A percentile compares a stretch with the other conserved stretches of the same genome.
phyloP scores from a whole-genome alignment of 2,113 vertebrate species.

The Eptesicus fuscus region DNA sequence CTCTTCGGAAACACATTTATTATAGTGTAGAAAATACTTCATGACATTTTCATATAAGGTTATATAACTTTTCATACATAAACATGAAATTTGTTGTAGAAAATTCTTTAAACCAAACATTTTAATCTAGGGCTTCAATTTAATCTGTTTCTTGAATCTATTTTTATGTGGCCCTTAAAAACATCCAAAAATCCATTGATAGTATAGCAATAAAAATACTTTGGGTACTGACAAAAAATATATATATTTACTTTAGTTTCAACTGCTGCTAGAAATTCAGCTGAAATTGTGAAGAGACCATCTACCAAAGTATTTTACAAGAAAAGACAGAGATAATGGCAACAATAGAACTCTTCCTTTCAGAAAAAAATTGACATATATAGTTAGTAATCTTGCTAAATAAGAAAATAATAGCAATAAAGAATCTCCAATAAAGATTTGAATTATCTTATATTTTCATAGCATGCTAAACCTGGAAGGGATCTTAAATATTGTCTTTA shows the following conservation, averaged over 20 bases:
- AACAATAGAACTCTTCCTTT: constrained; percentile 5
- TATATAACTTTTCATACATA: constrained; percentile 92
- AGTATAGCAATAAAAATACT: constrained; percentile 92
- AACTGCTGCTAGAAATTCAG: neutral
- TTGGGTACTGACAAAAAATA: constrained; percentile 87
- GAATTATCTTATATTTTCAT: constrained; percentile 12
- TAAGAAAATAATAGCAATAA: neutral
- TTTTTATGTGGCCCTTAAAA: constrained; percentile 92
- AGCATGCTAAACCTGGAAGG: neutral
- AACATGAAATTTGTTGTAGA: constrained; percentile 86
- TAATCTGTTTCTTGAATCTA: constrained; percentile 91
- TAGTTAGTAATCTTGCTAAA: neutral
- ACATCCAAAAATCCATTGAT: constrained; percentile 88
- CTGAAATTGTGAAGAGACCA: neutral
- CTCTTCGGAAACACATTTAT: constrained; percentile 85
- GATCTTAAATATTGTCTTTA: constrained; percentile 8
- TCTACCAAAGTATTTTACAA: neutral
- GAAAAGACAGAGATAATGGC: neutral
- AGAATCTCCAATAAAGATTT: neutral
- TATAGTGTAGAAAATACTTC: constrained; percentile 83
- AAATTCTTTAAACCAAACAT: constrained; percentile 88
- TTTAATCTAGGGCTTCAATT: constrained; percentile 86
- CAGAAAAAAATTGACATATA: neutral
- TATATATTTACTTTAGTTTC: constrained; percentile 36
- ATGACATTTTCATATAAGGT: constrained; percentile 88